Percentiles rank a stretch among this genome's conserved stretches.
phyloP scores from a whole-genome alignment of 1,140 invertebrate species.

The Drosophila mayri region DNA sequence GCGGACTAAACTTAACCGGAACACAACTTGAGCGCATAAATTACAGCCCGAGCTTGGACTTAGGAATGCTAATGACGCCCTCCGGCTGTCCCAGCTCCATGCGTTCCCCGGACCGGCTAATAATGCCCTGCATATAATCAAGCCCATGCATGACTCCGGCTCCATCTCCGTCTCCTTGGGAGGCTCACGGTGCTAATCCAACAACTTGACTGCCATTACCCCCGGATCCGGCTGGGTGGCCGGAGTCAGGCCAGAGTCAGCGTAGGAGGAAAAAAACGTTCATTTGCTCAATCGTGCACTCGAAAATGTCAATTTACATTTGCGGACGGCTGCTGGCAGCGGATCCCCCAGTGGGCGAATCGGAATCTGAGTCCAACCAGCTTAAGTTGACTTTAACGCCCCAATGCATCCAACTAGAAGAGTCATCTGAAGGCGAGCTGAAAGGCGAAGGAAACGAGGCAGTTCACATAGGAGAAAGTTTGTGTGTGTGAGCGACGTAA shows the following conservation, averaged over 20 bases:
- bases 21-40: slow-evolving; percentile 59
- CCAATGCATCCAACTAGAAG: slow-evolving; percentile 71
- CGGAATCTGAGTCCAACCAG: slow-evolving; percentile 45
- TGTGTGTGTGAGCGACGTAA: slow-evolving; percentile 26
- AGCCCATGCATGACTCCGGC: slow-evolving; percentile 59
- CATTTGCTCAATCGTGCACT: slow-evolving; percentile 83
- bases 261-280: slow-evolving; percentile 58
- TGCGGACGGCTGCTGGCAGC: slow-evolving; percentile 60
- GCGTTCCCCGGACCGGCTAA: slow-evolving; percentile 24
- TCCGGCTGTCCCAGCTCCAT: slow-evolving; percentile 31
- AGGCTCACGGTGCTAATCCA: slow-evolving; percentile 69
- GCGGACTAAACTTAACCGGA: slow-evolving; percentile 36
- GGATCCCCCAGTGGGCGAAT: slow-evolving; percentile 52
- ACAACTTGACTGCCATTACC: slow-evolving; percentile 78
- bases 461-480: slow-evolving; percentile 63
- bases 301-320: slow-evolving; percentile 84
- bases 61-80: slow-evolving; percentile 67
- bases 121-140: slow-evolving; percentile 78
- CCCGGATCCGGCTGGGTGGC: slow-evolving; percentile 31
- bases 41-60: slow-evolving; percentile 53
- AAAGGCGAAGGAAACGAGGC: slow-evolving; percentile 12
- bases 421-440: slow-evolving; percentile 12
- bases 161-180: slow-evolving; percentile 18
- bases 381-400: slow-evolving; percentile 83
- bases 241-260: not conserved